Evolutionary conservation across 2,888 invertebrate genomes (phyloP), one percentile per base, ranked within the genome.

Genomic region (Diadegma fenestrale): DNA sequence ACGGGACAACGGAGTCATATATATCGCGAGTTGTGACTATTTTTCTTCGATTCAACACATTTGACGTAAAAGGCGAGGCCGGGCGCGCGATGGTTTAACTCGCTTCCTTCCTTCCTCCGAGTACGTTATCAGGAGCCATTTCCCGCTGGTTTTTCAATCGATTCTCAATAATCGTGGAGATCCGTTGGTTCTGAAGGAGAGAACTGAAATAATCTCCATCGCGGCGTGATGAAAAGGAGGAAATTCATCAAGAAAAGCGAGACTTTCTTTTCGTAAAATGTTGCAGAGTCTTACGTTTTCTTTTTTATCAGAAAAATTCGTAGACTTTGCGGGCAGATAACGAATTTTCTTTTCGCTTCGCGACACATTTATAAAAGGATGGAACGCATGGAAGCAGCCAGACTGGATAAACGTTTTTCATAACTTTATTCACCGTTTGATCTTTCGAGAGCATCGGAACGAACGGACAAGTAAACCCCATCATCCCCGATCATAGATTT

Each of bases 141-240:
- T 76, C 43, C 63, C 64, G 71, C 69, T 22, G 37, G 45, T 22
- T 54, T 22, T 33, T 30, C 37, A 30, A 84, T 84, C 79, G 83
- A 84, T 84, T 84, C 69, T 80, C 83, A 63, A 84, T 84, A 84
- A 84, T 84, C 64, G 79, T 80, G 54, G 51, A 51, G 54, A 45
- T n/a, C 22, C 26, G 7, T 2, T 58, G 10, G 45, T 61, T 61
- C 12, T n/a, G n/a, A 37, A 12, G 14, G 10, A 26, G 19, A n/a
- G 14, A 58, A 58, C 26, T 14, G 58, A 58, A 26, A 26, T 58
- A 58, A 26, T 58, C 6, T 58, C 26, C 5, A 14, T 58, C 14
- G 1, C n/a, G n/a, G n/a, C n/a, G 12, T 14, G 54, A 51, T 22
- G 54, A 54, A 12, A 22, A 51, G 22, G 3, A 51, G 22, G n/a